Base-by-base conservation (phyloP, 2,888 invertebrate species). In the Apotomis capreana region DNA sequence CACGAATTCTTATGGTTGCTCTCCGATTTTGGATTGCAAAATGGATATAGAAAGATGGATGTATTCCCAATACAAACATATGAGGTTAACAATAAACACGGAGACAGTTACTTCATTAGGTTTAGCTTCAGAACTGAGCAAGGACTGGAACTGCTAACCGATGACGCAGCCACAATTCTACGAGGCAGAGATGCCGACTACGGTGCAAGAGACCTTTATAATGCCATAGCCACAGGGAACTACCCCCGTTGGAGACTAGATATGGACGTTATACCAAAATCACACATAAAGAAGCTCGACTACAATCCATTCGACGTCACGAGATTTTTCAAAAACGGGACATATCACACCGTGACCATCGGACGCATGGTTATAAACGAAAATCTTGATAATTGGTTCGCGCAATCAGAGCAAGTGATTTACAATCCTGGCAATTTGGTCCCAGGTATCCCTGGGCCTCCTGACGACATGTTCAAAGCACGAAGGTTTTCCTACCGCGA, bases 291-390 rank as follows among this genome's bases (percentile, higher is more conserved):
- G 84, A 94, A 93, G 8, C 95, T 91, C 81, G 93, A 93, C 77
- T 97, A 95, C 90, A 97, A 98, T 91, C 97, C 97, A 3, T 98
- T 98, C 87, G 98, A 98, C 87, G 86, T 97, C 64, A 98, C 97
- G 2, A 97, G 97, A 94, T 89, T 96, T 6, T 98, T 98, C 97
- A 94, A 96, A 0, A 96, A 97, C 65, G 88, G 89, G 40, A 96
- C 97, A 4, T 97, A 90, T 85, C 97, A 97, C 3, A 90, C 97
- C 69, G 95, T 97, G 68, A 96, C 95, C 0, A 96, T 97, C 0
- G 98, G 98, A 0, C 95, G 95, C 83, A 79, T 98, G 76, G 95
- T 96, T 0, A 89, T 98, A n/a, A 95, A 98, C 87, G 94, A 95
- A 75, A 84, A 84, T 64, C 81, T 85, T 1, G 85, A 87, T n/a